phyloP scores from a whole-genome alignment of 2,797 vertebrate genomes.

The Urosaurus nigricauda region DNA sequence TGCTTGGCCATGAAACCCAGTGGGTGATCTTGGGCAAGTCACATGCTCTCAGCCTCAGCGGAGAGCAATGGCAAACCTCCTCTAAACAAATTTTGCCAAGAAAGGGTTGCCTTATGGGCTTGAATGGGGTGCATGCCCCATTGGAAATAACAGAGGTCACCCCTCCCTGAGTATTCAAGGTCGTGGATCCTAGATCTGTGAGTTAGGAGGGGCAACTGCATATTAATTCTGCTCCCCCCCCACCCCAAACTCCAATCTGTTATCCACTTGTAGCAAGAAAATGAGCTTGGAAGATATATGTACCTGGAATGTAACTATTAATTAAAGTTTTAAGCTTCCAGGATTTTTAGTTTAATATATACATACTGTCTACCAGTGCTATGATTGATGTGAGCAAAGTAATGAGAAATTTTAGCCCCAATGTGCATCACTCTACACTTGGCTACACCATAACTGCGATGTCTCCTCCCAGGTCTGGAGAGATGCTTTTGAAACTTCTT shows the following conservation, averaged over 20 bases:
- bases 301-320: background rate
- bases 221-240: background rate
- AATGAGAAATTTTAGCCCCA: background rate
- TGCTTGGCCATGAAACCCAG: too few relatives aligned
- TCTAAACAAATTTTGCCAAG: too few relatives aligned
- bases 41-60: too few relatives aligned
- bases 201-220: too few relatives aligned
- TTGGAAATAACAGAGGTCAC: too few relatives aligned
- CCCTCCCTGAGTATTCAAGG: too few relatives aligned
- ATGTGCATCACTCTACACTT: background rate
- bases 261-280: constrained; percentile 1
- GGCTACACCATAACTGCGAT: background rate
- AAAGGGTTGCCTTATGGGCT: too few relatives aligned
- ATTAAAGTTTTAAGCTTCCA: background rate
- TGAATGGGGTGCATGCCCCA: too few relatives aligned
- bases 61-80: too few relatives aligned
- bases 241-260: background rate
- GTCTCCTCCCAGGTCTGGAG: background rate
- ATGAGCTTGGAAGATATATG: background rate
- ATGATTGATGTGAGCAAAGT: background rate
- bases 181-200: too few relatives aligned
- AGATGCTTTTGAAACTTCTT: background rate
- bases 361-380: background rate
- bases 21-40: too few relatives aligned
- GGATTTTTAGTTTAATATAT: background rate